phyloP scores from a whole-genome alignment of 2,888 invertebrate species.

The Listrodromus nycthemerus region DNA sequence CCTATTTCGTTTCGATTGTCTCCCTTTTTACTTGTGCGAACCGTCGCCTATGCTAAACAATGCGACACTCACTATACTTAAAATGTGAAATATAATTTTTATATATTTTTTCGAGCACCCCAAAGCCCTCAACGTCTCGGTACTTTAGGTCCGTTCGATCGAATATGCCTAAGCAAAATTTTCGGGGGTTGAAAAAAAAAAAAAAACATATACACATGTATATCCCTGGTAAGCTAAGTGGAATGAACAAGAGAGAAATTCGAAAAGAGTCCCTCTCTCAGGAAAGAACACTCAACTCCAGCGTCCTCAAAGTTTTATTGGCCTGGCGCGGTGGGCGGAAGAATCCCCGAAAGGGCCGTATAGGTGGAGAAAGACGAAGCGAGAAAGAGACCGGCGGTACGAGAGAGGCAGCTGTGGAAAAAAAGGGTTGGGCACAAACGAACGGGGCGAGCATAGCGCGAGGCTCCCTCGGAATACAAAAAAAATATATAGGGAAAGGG shows the following conservation, averaged over 20 bases:
- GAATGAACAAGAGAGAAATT: slow-evolving; percentile 27
- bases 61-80: neutral
- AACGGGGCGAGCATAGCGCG: slow-evolving; percentile 36
- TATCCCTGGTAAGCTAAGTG: slow-evolving; percentile 1
- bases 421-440: slow-evolving; percentile 51
- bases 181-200: slow-evolving; percentile 29
- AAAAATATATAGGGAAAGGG: slow-evolving; percentile 43
- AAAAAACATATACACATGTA: slow-evolving; percentile 40
- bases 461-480: slow-evolving; percentile 48
- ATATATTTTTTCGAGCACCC: slow-evolving; percentile 32
- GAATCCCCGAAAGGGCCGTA: slow-evolving; percentile 48
- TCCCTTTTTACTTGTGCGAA: neutral
- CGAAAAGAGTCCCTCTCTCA: slow-evolving; percentile 67
- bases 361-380: slow-evolving; percentile 50
- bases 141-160: slow-evolving; percentile 33
- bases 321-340: slow-evolving; percentile 69
- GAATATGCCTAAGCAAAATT: slow-evolving; percentile 56
- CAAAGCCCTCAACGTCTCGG: slow-evolving; percentile 31
- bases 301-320: slow-evolving; percentile 73
- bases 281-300: slow-evolving; percentile 70
- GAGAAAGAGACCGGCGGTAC: neutral
- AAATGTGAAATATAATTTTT: neutral
- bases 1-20: too few species aligned
- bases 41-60: neutral
- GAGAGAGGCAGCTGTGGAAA: slow-evolving; percentile 34